phyloP scores from a whole-genome alignment of 2,113 vertebrate species.

The Myxocyprinus asiaticus region DNA sequence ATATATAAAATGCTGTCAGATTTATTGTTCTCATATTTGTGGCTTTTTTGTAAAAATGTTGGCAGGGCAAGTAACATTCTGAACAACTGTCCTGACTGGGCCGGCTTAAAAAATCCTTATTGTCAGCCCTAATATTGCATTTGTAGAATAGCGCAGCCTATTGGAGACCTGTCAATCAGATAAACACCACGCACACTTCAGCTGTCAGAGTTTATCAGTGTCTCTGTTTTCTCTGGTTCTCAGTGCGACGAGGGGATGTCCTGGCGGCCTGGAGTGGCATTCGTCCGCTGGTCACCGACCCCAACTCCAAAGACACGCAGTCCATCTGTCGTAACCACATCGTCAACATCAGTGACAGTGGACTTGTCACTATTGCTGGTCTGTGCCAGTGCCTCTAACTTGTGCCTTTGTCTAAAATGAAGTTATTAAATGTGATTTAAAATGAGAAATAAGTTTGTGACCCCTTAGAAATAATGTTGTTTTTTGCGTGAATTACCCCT shows the following conservation, averaged over 20 bases:
- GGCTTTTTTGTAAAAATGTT: too few species aligned
- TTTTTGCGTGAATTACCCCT: too few species aligned
- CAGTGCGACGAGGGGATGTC: slow-evolving; percentile 95
- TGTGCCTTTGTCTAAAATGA: neutral
- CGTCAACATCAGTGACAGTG: slow-evolving; percentile 84
- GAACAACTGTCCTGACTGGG: too few species aligned
- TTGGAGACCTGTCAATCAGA: slow-evolving; percentile 28
- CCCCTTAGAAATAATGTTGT: too few species aligned
- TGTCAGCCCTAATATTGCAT: too few species aligned
- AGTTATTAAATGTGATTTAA: too few species aligned
- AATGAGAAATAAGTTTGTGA: too few species aligned
- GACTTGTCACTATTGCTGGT: slow-evolving; percentile 95
- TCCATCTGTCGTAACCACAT: slow-evolving; percentile 94
- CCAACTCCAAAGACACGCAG: slow-evolving; percentile 93
- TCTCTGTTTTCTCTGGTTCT: slow-evolving; percentile 17
- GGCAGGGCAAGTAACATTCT: too few species aligned
- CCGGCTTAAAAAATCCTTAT: too few species aligned
- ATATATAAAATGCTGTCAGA: too few species aligned
- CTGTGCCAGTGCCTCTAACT: slow-evolving; percentile 31
- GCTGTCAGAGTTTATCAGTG: slow-evolving; percentile 27
- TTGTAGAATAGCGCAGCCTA: neutral
- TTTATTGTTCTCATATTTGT: too few species aligned
- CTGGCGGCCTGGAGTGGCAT: slow-evolving; percentile 98
- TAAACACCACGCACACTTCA: neutral
- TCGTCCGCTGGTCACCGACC: slow-evolving; percentile 93